These are phyloP conservation scores for Odontocerum albicorne DNA, from an alignment of 2,888 invertebrate genomes.

Conservation along the genomic window DNA sequence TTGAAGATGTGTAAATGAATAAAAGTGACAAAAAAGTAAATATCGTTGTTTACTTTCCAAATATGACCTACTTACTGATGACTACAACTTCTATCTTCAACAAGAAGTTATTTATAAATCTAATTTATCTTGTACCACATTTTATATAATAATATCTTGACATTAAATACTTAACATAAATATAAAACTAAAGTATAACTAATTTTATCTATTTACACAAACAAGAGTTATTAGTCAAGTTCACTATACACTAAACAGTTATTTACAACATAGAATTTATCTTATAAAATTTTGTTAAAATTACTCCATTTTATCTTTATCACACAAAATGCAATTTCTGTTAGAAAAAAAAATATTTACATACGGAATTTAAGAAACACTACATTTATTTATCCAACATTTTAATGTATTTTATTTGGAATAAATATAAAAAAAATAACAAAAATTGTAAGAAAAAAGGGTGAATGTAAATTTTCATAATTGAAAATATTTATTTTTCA, in stretches of 20 bases:
- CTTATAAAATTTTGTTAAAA: too few relatives aligned
- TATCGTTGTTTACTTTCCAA: constrained; percentile 14
- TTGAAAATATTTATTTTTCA: not conserved
- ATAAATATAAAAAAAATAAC: constrained; percentile 8
- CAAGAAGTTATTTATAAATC: constrained; percentile 2
- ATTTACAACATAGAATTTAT: too few relatives aligned
- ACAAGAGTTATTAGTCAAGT: constrained; percentile 17
- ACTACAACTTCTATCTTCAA: constrained; percentile 10
- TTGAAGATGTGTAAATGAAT: constrained; percentile 3
- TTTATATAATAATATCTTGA: not conserved
- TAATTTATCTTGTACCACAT: constrained; percentile 3
- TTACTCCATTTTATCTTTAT: too few relatives aligned
- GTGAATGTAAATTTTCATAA: not conserved
- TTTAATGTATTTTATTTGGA: constrained; percentile 8
- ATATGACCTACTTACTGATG: constrained; percentile 11
- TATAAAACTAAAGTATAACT: not conserved
- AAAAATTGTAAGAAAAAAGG: not conserved
- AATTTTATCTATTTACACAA: constrained; percentile 13
- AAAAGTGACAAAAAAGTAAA: too few relatives aligned
- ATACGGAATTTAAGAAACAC: too few relatives aligned
- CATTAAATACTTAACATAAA: constrained; percentile 2
- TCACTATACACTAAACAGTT: too few relatives aligned
- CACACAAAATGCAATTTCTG: too few relatives aligned
- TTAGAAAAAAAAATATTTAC: too few relatives aligned
- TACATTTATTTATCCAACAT: too few relatives aligned